Evolutionary conservation across 1,140 invertebrate species (phyloP).

Genomic region (Drosophila busckii): DNA sequence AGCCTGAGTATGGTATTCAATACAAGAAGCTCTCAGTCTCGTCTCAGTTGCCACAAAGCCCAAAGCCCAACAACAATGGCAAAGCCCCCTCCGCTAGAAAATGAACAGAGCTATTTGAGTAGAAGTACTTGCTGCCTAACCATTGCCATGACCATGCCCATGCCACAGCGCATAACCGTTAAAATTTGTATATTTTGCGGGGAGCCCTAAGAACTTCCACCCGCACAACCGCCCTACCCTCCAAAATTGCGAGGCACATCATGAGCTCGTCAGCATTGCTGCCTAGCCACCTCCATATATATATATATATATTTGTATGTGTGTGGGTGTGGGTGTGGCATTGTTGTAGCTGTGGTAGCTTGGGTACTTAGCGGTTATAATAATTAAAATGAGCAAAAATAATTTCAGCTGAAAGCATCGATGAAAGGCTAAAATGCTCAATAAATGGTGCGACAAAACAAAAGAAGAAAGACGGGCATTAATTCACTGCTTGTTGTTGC

Average conservation of each 20-base stretch:
- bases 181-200: conserved; percentile 65
- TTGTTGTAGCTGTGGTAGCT: conserved; percentile 31
- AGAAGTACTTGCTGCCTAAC: no score
- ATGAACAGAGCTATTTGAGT: no score
- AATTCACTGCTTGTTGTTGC: conserved; percentile 49
- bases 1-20: no score
- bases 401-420: conserved; percentile 72
- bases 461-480: neutral
- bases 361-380: conserved; percentile 71
- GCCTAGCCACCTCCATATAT: neutral
- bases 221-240: neutral
- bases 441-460: conserved; percentile 38
- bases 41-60: neutral
- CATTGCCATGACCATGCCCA: no score
- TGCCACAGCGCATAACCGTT: conserved; percentile 53
- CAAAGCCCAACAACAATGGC: neutral
- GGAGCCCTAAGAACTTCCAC: conserved; percentile 12
- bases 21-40: no score
- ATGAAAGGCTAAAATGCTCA: conserved; percentile 76
- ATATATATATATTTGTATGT: neutral
- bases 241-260: neutral
- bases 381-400: conserved; percentile 75
- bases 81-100: neutral
- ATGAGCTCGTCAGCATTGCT: conserved; percentile 13
- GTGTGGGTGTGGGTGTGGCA: conserved; percentile 10